A percentile compares a stretch with the other conserved stretches of the same genome.
Conservation (phyloP, 2,888 invertebrate genomes). For the Drosophila cracens region DNA sequence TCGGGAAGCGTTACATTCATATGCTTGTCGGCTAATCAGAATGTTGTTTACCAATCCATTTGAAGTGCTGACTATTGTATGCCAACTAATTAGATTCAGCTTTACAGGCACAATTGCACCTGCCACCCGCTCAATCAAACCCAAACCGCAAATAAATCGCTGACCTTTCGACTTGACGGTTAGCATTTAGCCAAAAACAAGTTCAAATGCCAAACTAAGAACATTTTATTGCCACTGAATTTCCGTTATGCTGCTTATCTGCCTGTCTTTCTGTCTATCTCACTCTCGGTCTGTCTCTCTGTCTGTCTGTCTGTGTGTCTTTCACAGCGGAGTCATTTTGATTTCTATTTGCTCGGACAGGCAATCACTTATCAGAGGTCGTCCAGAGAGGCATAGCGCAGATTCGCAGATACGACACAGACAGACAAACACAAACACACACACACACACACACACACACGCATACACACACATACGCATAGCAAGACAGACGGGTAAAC, state of each 20-base stretch:
- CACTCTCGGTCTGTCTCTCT: not conserved
- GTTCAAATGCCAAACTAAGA: conserved; percentile 54
- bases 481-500: conserved; percentile 7
- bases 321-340: conserved; percentile 44
- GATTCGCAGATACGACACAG: conserved; percentile 37
- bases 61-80: conserved; percentile 40
- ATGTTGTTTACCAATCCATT: conserved; percentile 73
- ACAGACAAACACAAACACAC: not conserved
- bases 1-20: conserved; percentile 3
- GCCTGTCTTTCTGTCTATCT: conserved; percentile 6
- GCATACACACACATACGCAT: not conserved
- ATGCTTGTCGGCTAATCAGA: conserved; percentile 45
- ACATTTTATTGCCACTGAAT: conserved; percentile 46
- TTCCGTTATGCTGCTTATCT: conserved; percentile 46
- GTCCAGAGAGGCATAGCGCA: conserved; percentile 26
- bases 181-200: conserved; percentile 35
- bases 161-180: conserved; percentile 39
- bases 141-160: conserved; percentile 9
- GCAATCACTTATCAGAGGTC: conserved; percentile 65
- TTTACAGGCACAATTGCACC: conserved; percentile 11
- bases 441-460: not conserved
- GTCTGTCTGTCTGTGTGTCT: conserved; percentile 11
- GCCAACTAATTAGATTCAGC: conserved; percentile 61
- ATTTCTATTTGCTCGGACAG: conserved; percentile 70
- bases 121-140: not conserved